Conservation (phyloP, 2,113 vertebrate species). For the Zingel zingel region DNA sequence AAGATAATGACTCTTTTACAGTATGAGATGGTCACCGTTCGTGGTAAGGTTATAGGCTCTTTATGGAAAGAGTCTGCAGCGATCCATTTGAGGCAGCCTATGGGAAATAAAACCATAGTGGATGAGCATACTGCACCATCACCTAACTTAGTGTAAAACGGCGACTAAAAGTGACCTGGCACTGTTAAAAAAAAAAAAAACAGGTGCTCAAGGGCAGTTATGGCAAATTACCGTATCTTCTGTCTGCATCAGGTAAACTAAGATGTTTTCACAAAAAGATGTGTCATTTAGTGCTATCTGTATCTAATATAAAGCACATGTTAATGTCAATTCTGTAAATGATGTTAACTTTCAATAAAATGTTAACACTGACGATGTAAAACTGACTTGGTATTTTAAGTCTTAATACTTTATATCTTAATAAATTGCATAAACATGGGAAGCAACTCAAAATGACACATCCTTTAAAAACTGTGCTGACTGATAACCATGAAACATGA, state of each 20-base stretch:
- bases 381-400: background rate
- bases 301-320: background rate
- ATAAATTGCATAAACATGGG: background rate
- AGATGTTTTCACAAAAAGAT: background rate
- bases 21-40: conserved; percentile 24
- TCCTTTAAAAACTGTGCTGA: background rate
- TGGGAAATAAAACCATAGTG: conserved; percentile 24
- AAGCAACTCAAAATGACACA: background rate
- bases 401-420: background rate
- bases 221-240: background rate
- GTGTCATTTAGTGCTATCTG: background rate
- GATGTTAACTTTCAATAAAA: background rate
- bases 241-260: background rate
- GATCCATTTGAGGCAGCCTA: conserved; percentile 16
- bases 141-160: conserved; percentile 16
- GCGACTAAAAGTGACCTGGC: conserved; percentile 11
- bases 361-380: background rate
- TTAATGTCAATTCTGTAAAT: background rate
- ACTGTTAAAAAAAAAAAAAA: background rate
- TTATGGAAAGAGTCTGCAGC: conserved; percentile 9
- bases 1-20: conserved; percentile 45
- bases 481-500: background rate
- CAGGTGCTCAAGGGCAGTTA: background rate
- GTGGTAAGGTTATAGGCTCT: conserved; percentile 1
- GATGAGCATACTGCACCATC: conserved; percentile 3